A percentile compares a stretch with the other conserved stretches of the same genome.
These are phyloP conservation scores for Hoplodrina blanda DNA, from an alignment of 2,888 invertebrate species.

Conservation along the genomic window DNA sequence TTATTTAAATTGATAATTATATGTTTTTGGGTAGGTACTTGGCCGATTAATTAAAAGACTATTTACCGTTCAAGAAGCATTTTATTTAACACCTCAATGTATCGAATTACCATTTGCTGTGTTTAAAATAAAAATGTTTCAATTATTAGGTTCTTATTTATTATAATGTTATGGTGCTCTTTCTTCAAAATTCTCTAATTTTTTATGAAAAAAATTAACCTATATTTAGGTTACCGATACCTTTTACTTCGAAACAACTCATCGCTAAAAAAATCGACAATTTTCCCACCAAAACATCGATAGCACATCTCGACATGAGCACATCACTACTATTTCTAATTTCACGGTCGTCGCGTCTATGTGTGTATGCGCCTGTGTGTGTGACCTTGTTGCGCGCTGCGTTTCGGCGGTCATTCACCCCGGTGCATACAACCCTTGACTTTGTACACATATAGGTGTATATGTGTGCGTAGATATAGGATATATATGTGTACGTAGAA, in stretches of 20 bases:
- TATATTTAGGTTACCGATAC: no score
- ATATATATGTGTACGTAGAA: constrained; percentile 39
- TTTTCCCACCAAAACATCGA: constrained; percentile 29
- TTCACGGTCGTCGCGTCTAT: constrained; percentile 83
- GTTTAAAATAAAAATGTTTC: not conserved
- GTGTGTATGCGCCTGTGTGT: constrained; percentile 82
- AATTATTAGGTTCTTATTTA: not conserved
- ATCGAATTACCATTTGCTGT: not conserved
- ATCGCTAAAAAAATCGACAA: constrained; percentile 24
- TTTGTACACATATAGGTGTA: constrained; percentile 72
- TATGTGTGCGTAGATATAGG: constrained; percentile 33
- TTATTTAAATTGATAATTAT: constrained; percentile 63
- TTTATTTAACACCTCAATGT: constrained; percentile 10
- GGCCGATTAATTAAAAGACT: constrained; percentile 54
- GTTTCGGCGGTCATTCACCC: constrained; percentile 89
- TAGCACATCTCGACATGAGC: constrained; percentile 29
- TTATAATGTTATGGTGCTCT: no score
- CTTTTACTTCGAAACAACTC: no score
- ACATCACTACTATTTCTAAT: constrained; percentile 88
- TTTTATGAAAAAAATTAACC: no score
- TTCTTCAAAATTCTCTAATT: no score
- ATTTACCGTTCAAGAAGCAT: constrained; percentile 46
- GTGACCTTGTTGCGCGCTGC: constrained; percentile 87
- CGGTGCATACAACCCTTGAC: constrained; percentile 88
- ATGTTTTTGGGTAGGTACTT: constrained; percentile 66